phyloP scores from a whole-genome alignment of 1,140 invertebrate species.

The Aradophagus sp. region DNA sequence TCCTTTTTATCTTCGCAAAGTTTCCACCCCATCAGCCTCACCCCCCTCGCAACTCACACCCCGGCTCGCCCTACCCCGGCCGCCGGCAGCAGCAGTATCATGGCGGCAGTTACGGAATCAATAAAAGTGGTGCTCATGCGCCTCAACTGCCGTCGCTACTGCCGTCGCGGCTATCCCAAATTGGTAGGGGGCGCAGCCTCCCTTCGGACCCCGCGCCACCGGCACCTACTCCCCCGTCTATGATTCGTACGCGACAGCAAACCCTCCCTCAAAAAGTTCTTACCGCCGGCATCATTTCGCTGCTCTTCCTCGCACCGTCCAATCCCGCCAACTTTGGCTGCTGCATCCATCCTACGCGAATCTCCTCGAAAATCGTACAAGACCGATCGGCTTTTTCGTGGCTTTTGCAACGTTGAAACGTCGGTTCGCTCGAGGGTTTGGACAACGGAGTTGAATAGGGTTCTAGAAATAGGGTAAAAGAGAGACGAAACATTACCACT shows the following conservation, averaged over 20 bases:
- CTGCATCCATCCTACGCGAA: slow-evolving; percentile 65
- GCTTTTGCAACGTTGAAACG: slow-evolving; percentile 62
- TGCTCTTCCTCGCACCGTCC: slow-evolving; percentile 60
- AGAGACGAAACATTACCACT: no score
- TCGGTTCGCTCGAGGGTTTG: no score
- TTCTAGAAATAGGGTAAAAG: no score
- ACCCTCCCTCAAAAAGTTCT: slow-evolving; percentile 41
- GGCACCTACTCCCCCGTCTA: slow-evolving; percentile 39
- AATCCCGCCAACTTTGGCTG: slow-evolving; percentile 70
- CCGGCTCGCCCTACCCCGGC: slow-evolving; percentile 49
- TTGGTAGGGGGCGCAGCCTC: slow-evolving; percentile 36
- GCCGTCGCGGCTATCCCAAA: slow-evolving; percentile 58
- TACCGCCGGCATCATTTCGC: slow-evolving; percentile 40
- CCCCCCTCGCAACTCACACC: slow-evolving; percentile 50
- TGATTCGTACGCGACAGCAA: slow-evolving; percentile 35
- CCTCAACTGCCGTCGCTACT: slow-evolving; percentile 73
- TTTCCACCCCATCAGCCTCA: slow-evolving; percentile 72
- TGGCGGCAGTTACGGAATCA: slow-evolving; percentile 76
- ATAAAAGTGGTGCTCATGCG: slow-evolving; percentile 76
- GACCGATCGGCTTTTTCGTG: slow-evolving; percentile 65
- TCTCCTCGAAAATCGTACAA: slow-evolving; percentile 71
- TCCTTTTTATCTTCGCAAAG: slow-evolving; percentile 76
- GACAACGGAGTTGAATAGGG: no score
- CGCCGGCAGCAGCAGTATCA: slow-evolving; percentile 68
- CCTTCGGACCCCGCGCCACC: slow-evolving; percentile 16